phyloP scores from a whole-genome alignment of 1,140 invertebrate species.

The Drosophila lacteicornis region DNA sequence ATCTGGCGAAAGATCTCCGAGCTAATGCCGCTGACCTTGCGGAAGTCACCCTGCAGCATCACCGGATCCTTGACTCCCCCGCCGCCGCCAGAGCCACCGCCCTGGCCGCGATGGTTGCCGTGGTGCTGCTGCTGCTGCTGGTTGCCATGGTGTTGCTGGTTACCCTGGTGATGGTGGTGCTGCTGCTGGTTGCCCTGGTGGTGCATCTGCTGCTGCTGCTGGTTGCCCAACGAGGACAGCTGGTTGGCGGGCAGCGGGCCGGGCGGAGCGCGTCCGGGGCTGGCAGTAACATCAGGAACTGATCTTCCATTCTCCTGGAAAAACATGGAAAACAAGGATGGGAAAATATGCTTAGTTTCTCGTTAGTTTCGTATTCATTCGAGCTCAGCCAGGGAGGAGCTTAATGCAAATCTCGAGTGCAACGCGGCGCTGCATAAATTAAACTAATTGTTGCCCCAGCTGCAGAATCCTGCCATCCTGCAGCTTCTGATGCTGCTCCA shows the following conservation, averaged over 20 bases:
- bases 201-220: conserved; percentile 85
- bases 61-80: conserved; percentile 90
- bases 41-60: conserved; percentile 96
- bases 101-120: conserved; percentile 70
- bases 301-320: conserved; percentile 93
- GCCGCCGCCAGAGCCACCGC: conserved; percentile 77
- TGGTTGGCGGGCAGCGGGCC: conserved; percentile 87
- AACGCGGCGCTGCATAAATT: conserved; percentile 67
- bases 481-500: conserved; percentile 12
- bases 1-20: conserved; percentile 98
- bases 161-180: conserved; percentile 65
- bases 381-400: background rate
- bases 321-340: conserved; percentile 43
- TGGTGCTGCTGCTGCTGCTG: conserved; percentile 85
- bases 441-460: conserved; percentile 55
- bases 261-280: conserved; percentile 92
- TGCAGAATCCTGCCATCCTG: background rate
- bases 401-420: conserved; percentile 66
- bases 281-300: conserved; percentile 94
- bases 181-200: conserved; percentile 65
- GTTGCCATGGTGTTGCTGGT: conserved; percentile 52
- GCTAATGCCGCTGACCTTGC: conserved; percentile 95
- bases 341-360: background rate
- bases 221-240: conserved; percentile 75
- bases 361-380: conserved; percentile 48